phyloP scores from a whole-genome alignment of 2,888 invertebrate genomes.

The Muscina levida region DNA sequence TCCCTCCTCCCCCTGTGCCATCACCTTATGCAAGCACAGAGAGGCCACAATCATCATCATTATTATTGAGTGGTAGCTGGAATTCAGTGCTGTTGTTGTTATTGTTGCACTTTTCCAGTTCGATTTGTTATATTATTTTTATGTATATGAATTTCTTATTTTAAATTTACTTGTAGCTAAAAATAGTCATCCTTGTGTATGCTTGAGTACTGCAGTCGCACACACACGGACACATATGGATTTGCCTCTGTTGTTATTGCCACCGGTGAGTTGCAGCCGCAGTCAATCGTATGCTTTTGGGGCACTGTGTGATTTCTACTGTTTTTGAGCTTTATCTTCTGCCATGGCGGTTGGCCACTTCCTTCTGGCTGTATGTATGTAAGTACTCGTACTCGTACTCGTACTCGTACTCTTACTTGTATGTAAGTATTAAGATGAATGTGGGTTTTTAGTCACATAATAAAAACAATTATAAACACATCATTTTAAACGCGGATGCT shows the following conservation, averaged over 20 bases:
- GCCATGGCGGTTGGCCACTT: too few species aligned
- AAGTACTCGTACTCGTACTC: too few species aligned
- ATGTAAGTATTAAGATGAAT: constrained; percentile 57
- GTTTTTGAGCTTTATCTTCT: too few species aligned
- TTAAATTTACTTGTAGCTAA: constrained; percentile 51
- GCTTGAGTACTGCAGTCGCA: not conserved
- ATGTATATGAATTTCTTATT: not conserved
- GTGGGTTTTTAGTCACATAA: constrained; percentile 66
- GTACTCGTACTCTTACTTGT: too few species aligned
- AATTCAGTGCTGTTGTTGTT: constrained; percentile 9
- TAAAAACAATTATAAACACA: constrained; percentile 67
- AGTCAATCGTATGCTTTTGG: not conserved
- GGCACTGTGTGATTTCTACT: not conserved
- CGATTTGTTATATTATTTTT: not conserved
- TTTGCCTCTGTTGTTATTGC: constrained; percentile 23
- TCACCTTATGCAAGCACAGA: too few species aligned
- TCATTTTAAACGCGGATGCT: constrained; percentile 64
- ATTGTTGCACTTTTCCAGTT: not conserved
- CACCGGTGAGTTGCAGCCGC: not conserved
- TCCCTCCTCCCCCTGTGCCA: too few species aligned
- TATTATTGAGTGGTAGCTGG: constrained; percentile 60
- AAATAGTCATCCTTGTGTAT: constrained; percentile 53
- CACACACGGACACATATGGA: constrained; percentile 7
- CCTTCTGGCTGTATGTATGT: too few species aligned
- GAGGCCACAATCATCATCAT: constrained; percentile 47